Conservation (phyloP, 2,113 vertebrate genomes). For the Pongo abelii region DNA sequence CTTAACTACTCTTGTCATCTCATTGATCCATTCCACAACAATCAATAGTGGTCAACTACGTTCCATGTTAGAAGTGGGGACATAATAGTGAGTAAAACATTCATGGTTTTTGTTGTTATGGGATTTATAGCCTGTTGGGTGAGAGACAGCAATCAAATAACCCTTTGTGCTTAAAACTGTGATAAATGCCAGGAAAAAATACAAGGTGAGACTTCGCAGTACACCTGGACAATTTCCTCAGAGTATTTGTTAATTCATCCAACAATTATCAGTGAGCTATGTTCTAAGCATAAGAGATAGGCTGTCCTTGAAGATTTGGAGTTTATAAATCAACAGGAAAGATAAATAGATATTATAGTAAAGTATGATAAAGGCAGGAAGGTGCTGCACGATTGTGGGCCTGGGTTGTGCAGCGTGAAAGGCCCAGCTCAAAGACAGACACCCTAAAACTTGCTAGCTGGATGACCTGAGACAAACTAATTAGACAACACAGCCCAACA, state of each 20-base stretch:
- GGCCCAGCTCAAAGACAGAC: not conserved
- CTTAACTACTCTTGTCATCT: not conserved
- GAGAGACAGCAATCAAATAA: not conserved
- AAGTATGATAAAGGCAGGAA: rapidly evolving
- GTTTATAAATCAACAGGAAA: not conserved
- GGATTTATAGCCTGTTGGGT: not conserved
- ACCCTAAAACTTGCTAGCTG: not conserved
- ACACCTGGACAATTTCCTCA: not conserved
- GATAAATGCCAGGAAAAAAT: not conserved
- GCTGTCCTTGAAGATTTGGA: not conserved
- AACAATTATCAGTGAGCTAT: not conserved
- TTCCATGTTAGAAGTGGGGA: not conserved
- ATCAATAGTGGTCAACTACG: not conserved
- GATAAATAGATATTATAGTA: not conserved
- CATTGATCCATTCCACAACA: not conserved
- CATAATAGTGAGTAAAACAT: not conserved
- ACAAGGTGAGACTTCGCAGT: not conserved
- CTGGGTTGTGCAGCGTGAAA: not conserved
- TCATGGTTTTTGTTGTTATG: not conserved
- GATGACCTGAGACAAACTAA: not conserved
- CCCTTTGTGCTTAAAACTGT: not conserved
- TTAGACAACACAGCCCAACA: not conserved
- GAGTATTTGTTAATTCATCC: not conserved
- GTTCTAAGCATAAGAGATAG: not conserved
- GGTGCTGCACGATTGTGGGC: too few relatives aligned